Conservation (phyloP, 2,797 vertebrate genomes). For the Sebastes reedi region DNA sequence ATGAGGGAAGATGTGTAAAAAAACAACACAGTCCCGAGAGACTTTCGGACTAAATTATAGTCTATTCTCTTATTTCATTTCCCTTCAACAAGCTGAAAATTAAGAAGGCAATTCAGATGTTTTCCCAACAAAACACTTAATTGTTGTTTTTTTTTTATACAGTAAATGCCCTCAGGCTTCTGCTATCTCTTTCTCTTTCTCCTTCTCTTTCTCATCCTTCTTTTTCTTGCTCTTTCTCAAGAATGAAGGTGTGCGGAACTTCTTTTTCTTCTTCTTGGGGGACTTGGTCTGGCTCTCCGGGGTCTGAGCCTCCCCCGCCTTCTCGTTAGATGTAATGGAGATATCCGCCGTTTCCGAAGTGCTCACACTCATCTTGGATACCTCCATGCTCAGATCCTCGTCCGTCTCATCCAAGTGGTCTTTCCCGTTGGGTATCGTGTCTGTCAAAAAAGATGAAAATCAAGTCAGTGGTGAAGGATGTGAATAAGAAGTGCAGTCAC, state of each 20-base stretch:
- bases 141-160: not conserved
- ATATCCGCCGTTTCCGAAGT: conserved; percentile 88
- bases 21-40: conserved; percentile 33
- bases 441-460: conserved; percentile 61
- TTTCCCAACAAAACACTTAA: conserved; percentile 13
- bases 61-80: conserved; percentile 41
- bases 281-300: conserved; percentile 92
- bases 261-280: conserved; percentile 98
- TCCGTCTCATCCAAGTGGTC: conserved; percentile 86
- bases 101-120: conserved; percentile 23
- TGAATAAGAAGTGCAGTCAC: not conserved
- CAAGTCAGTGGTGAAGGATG: conserved; percentile 14
- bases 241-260: conserved; percentile 96
- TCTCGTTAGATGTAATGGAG: conserved; percentile 85
- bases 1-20: conserved; percentile 30
- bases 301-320: conserved; percentile 87
- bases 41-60: conserved; percentile 28
- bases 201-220: conserved; percentile 89
- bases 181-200: not conserved
- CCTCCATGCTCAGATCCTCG: conserved; percentile 88
- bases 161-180: conserved; percentile 58
- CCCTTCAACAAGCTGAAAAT: conserved; percentile 50
- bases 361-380: conserved; percentile 90
- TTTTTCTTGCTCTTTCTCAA: conserved; percentile 96
- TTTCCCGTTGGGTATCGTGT: conserved; percentile 88